phyloP scores from a whole-genome alignment of 1,140 invertebrate species.

The Saccostrea cuccullata region DNA sequence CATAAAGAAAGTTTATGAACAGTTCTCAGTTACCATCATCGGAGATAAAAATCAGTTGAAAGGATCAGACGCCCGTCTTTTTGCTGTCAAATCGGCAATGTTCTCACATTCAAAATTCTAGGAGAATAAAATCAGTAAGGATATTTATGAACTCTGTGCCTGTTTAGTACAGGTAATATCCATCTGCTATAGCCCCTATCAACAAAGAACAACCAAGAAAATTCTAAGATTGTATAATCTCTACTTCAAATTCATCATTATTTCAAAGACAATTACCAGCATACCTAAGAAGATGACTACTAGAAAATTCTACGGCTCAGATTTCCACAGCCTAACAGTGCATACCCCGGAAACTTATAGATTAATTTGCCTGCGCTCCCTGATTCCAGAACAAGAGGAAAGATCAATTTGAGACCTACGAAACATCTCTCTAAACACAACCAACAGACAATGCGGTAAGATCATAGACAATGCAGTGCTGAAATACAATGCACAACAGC shows the following conservation, averaged over 20 bases:
- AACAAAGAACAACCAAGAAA: neutral
- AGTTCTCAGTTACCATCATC: too few relatives aligned
- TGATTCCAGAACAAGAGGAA: conserved; percentile 42
- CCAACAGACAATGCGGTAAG: conserved; percentile 1
- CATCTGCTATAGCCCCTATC: too few relatives aligned
- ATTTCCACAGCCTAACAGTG: conserved; percentile 10
- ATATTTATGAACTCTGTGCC: too few relatives aligned
- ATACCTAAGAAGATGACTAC: conserved; percentile 32
- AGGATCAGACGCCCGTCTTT: too few relatives aligned
- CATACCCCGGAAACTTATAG: conserved; percentile 27
- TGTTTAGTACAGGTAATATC: too few relatives aligned
- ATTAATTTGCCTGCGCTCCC: conserved; percentile 27
- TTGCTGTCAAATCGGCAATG: too few relatives aligned
- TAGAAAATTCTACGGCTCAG: conserved; percentile 15
- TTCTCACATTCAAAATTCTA: too few relatives aligned
- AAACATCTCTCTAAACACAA: neutral
- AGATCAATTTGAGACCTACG: conserved; percentile 35
- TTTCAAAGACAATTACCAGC: neutral
- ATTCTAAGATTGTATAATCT: conserved; percentile 32
- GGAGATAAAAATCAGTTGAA: too few relatives aligned
- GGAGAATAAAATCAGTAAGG: too few relatives aligned
- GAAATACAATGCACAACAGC: neutral
- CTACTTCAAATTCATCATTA: conserved; percentile 15
- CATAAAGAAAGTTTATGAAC: too few relatives aligned
- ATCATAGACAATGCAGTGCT: conserved; percentile 42